Percentiles rank a stretch among this genome's conserved stretches.
These are phyloP conservation scores for Nineta flava DNA, from an alignment of 2,888 invertebrate genomes.

Conservation along the genomic window DNA sequence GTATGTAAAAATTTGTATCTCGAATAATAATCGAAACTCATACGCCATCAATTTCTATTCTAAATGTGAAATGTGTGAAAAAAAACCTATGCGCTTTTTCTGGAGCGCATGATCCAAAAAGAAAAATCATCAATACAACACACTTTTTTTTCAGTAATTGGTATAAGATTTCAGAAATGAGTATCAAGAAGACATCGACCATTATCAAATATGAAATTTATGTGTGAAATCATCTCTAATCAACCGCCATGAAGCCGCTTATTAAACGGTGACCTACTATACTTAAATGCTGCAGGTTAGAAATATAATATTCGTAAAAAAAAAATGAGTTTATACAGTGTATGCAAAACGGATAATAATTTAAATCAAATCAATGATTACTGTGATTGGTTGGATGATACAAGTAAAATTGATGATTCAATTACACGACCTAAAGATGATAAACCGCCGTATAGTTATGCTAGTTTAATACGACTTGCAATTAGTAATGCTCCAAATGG, in stretches of 20 bases:
- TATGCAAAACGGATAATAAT: not conserved
- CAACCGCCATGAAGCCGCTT: not conserved
- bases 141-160: not conserved
- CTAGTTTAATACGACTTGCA: constrained; percentile 51
- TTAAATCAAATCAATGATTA: not conserved
- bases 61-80: not conserved
- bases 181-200: not conserved
- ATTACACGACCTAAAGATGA: constrained; percentile 2
- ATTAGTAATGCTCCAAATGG: constrained; percentile 48
- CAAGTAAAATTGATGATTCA: not conserved
- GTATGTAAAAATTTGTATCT: too few species aligned
- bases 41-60: too few species aligned
- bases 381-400: not conserved
- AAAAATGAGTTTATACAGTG: not conserved
- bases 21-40: too few species aligned
- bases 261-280: too few species aligned
- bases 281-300: not conserved
- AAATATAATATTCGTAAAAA: not conserved
- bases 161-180: constrained; percentile 1
- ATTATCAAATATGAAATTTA: not conserved
- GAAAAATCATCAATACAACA: constrained; percentile 4
- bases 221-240: not conserved
- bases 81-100: not conserved
- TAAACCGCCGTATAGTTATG: constrained; percentile 36
- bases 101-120: constrained; percentile 4